phyloP scores from a whole-genome alignment of 2,113 vertebrate genomes.

The Lophotis ruficrista region DNA sequence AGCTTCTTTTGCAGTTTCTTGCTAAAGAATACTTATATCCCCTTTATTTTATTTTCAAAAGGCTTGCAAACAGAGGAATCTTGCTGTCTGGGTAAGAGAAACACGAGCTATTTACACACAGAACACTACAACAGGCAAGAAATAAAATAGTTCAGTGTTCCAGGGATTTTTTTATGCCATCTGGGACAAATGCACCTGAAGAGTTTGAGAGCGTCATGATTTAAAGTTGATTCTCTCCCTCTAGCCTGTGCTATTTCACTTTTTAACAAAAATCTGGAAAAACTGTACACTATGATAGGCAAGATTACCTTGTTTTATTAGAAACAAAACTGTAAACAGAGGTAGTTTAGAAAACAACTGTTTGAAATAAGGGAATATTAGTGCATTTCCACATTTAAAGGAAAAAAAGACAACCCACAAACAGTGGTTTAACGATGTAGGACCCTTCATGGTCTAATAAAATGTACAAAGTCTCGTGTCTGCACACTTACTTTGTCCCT shows the following conservation, averaged over 20 bases:
- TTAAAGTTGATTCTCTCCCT: neutral
- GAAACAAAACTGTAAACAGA: neutral
- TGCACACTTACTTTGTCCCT: neutral
- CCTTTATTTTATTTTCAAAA: neutral
- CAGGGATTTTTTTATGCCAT: neutral
- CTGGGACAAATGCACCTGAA: neutral
- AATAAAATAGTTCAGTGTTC: neutral
- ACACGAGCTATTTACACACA: neutral
- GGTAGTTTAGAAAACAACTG: no score
- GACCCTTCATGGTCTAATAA: neutral
- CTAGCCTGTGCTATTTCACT: neutral
- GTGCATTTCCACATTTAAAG: no score
- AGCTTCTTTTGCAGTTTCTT: neutral
- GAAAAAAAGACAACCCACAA: neutral
- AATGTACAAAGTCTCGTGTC: neutral
- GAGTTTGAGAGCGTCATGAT: neutral
- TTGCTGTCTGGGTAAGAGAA: neutral
- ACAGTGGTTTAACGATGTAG: neutral
- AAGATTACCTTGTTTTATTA: neutral
- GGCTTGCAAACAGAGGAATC: neutral
- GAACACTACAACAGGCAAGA: neutral
- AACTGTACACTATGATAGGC: neutral
- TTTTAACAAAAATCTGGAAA: neutral
- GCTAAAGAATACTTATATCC: neutral
- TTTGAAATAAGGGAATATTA: no score